Conservation (phyloP, 2,888 invertebrate species). For the Teleogryllus oceanicus region DNA sequence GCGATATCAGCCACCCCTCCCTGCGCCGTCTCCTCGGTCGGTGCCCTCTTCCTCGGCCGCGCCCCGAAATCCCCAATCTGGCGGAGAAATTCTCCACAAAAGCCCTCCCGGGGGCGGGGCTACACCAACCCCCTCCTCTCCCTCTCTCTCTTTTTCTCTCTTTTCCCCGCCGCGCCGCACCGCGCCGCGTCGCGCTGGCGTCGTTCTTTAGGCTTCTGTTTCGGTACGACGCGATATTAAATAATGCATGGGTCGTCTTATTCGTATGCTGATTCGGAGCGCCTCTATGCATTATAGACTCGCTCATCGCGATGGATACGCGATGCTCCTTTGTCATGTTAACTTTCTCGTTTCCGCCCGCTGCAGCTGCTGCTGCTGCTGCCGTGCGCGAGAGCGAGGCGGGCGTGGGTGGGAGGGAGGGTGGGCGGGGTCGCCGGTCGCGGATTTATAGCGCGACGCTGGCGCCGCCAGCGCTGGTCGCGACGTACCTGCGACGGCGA, state of each 20-base stretch:
- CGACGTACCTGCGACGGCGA: too few species aligned
- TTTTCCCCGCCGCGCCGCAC: background rate
- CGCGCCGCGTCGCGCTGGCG: background rate
- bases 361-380: background rate
- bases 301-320: background rate
- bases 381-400: background rate
- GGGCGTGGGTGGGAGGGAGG: too few species aligned
- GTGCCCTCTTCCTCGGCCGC: background rate
- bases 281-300: slow-evolving; percentile 1
- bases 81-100: background rate
- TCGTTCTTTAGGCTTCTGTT: background rate
- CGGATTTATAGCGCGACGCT: too few species aligned
- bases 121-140: background rate
- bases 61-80: slow-evolving; percentile 9
- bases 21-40: background rate
- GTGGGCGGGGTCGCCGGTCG: too few species aligned
- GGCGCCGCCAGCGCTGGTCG: too few species aligned
- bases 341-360: slow-evolving; percentile 1
- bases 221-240: background rate
- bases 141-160: background rate
- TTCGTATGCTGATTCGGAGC: slow-evolving; percentile 18
- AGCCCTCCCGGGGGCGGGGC: background rate
- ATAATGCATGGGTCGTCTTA: slow-evolving; percentile 9
- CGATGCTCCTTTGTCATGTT: slow-evolving; percentile 7
- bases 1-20: background rate